These are phyloP conservation scores for Cercopithecus hamlyni DNA, from an alignment of 2,797 vertebrate genomes.

Conservation along the genomic window DNA sequence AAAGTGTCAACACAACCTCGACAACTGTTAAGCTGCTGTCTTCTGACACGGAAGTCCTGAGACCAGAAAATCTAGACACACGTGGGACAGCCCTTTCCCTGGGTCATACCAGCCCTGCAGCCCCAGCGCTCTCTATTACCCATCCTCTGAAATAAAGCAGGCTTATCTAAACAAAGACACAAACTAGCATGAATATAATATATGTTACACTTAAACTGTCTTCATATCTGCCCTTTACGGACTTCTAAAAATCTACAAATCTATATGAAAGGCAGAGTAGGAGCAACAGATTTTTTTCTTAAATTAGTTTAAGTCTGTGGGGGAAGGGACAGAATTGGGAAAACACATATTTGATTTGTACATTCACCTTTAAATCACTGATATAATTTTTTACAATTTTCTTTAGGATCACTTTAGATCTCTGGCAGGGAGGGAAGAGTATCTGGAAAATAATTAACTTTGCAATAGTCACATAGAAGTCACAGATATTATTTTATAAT, in stretches of 20 bases:
- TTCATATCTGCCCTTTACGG: neutral
- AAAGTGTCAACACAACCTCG: neutral
- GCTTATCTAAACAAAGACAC: neutral
- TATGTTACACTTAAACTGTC: neutral
- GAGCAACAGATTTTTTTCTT: neutral
- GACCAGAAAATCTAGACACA: neutral
- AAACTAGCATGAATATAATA: neutral
- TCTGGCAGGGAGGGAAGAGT: neutral
- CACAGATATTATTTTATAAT: neutral
- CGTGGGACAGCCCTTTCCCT: too few relatives aligned
- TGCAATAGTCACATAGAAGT: neutral
- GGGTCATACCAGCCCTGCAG: neutral
- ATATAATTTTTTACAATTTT: slow-evolving; percentile 9
- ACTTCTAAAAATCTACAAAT: neutral
- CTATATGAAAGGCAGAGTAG: neutral
- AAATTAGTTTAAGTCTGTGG: neutral
- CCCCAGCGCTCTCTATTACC: neutral
- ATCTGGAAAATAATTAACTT: slow-evolving; percentile 40
- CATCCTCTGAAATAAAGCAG: neutral
- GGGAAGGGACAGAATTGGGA: neutral
- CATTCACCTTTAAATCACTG: neutral
- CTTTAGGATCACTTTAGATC: neutral
- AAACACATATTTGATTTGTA: neutral
- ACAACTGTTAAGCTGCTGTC: neutral
- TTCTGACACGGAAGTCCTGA: neutral